phyloP scores from a whole-genome alignment of 2,113 vertebrate genomes.

The Eulemur rufifrons region DNA sequence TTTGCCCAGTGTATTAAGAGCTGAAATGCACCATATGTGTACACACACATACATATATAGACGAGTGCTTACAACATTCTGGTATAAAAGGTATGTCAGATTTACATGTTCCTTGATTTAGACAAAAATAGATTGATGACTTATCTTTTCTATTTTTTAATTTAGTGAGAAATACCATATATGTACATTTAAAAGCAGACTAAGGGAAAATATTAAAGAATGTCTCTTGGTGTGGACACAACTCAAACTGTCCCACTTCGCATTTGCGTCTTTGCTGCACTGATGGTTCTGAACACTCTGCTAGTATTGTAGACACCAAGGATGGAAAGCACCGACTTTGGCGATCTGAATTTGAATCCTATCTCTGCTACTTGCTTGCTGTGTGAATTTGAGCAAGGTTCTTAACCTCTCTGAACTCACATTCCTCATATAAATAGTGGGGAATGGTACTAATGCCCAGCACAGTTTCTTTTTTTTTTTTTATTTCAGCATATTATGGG shows the following conservation, averaged over 20 bases:
- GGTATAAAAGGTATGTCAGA: not conserved
- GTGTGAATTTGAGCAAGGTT: not conserved
- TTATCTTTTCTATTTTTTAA: not conserved
- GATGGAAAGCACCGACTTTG: too few relatives aligned
- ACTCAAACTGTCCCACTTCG: not conserved
- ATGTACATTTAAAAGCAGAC: not conserved
- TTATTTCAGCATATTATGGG: too few relatives aligned
- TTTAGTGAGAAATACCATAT: not conserved
- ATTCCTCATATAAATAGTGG: not conserved
- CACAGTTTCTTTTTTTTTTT: not conserved
- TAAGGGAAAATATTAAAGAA: not conserved
- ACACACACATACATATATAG: not conserved
- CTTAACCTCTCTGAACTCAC: not conserved
- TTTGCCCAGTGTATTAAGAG: not conserved
- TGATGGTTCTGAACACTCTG: not conserved
- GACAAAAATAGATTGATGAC: not conserved
- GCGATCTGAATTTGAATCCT: not conserved
- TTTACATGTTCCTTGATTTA: not conserved
- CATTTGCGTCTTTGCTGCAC: not conserved
- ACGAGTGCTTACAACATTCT: not conserved
- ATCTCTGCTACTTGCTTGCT: not conserved
- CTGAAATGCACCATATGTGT: not conserved
- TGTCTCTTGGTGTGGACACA: not conserved
- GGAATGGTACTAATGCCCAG: not conserved
- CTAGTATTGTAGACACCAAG: not conserved